Conservation (phyloP, 2,797 vertebrate genomes). For the Clarias laeviceps region DNA sequence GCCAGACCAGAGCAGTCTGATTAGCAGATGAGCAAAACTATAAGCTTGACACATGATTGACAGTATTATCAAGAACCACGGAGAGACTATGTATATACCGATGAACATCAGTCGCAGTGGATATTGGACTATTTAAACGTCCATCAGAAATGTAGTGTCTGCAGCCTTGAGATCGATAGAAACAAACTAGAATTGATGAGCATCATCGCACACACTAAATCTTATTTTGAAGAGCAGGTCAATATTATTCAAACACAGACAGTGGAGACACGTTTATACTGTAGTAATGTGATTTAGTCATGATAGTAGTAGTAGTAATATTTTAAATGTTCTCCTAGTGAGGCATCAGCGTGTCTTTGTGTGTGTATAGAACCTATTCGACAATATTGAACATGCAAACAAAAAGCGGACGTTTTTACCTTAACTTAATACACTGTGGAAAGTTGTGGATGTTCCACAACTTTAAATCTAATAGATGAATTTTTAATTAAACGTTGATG, state of each 20-base stretch:
- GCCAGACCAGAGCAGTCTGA: not conserved
- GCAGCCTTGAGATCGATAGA: not conserved
- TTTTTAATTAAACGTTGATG: too few relatives aligned
- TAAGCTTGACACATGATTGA: not conserved
- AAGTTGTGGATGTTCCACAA: too few relatives aligned
- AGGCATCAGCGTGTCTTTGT: not conserved
- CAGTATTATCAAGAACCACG: not conserved
- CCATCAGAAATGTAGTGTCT: not conserved
- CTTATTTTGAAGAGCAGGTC: not conserved
- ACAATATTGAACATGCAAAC: not conserved
- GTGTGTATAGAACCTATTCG: not conserved
- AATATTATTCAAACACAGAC: not conserved
- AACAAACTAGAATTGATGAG: not conserved
- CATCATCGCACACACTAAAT: not conserved
- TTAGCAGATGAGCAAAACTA: not conserved
- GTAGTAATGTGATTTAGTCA: not conserved
- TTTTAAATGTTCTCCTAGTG: not conserved
- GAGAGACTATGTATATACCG: not conserved
- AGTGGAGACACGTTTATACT: not conserved
- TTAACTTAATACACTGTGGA: too few relatives aligned
- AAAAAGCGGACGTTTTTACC: not conserved
- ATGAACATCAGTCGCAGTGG: not conserved
- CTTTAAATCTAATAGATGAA: too few relatives aligned
- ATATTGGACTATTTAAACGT: not conserved
- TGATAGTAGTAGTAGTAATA: too few relatives aligned